Conservation (phyloP, 1,140 invertebrate species). For the Cotesia typhae region DNA sequence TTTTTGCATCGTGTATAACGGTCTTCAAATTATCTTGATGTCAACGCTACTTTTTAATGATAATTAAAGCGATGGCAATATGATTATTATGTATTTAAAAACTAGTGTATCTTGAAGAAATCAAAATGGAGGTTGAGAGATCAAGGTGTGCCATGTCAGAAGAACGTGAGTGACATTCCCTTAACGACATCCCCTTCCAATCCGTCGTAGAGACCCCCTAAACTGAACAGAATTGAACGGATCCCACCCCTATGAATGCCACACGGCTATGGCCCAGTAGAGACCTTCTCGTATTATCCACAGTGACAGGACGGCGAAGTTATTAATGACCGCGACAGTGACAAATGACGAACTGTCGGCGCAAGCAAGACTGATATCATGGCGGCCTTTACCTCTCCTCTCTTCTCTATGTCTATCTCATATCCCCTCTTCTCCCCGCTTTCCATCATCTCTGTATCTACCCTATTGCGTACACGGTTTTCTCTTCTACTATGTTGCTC, state of each 20-base stretch:
- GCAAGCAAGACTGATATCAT: slow-evolving; percentile 68
- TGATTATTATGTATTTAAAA: background rate
- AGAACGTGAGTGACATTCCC: slow-evolving; percentile 63
- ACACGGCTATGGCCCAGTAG: slow-evolving; percentile 40
- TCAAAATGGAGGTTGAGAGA: slow-evolving; percentile 55
- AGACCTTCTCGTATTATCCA: slow-evolving; percentile 67
- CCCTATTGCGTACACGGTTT: slow-evolving; percentile 35
- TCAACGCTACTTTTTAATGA: background rate
- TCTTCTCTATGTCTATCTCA: slow-evolving; percentile 45
- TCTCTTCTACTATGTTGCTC: slow-evolving; percentile 34
- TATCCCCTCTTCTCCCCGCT: slow-evolving; percentile 40
- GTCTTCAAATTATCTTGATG: background rate
- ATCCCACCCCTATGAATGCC: slow-evolving; percentile 58
- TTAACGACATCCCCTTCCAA: slow-evolving; percentile 59
- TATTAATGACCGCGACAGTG: slow-evolving; percentile 67
- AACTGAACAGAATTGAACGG: slow-evolving; percentile 63
- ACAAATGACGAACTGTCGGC: slow-evolving; percentile 68
- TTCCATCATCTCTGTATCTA: slow-evolving; percentile 38
- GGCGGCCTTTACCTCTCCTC: slow-evolving; percentile 61
- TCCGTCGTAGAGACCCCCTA: slow-evolving; percentile 58
- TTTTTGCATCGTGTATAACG: too few relatives aligned
- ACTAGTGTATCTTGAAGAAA: slow-evolving; percentile 32
- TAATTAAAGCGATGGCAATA: background rate
- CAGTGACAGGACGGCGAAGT: slow-evolving; percentile 66
- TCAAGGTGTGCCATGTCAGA: slow-evolving; percentile 58